These are phyloP conservation scores for Typhlichthys subterraneus DNA, from an alignment of 2,797 vertebrate species.

Conservation along the genomic window DNA sequence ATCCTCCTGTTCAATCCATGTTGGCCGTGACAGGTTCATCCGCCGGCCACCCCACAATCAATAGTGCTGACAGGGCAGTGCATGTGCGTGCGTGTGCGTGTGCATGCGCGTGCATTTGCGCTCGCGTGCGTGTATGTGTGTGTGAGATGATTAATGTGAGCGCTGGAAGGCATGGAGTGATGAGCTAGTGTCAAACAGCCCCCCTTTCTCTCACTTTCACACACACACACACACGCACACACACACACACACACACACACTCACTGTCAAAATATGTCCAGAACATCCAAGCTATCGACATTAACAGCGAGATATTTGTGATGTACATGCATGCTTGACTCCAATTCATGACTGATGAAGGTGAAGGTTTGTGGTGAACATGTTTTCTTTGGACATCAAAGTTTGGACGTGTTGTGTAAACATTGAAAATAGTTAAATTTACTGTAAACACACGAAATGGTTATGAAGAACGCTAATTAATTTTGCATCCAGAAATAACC, in stretches of 20 bases:
- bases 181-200: conserved; percentile 64
- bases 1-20: conserved; percentile 76
- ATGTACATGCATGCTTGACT: background rate
- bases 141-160: conserved; percentile 48
- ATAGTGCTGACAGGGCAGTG: conserved; percentile 72
- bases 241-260: conserved; percentile 2
- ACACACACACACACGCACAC: conserved; percentile 21
- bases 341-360: too few relatives aligned
- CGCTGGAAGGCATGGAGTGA: conserved; percentile 50
- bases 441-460: too few relatives aligned
- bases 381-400: too few relatives aligned
- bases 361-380: too few relatives aligned
- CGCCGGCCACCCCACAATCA: conserved; percentile 68
- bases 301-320: conserved; percentile 10
- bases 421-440: too few relatives aligned
- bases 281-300: conserved; percentile 5
- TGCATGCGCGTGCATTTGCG: conserved; percentile 33
- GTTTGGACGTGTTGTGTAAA: too few relatives aligned
- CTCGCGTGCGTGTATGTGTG: conserved; percentile 7
- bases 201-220: conserved; percentile 37
- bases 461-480: too few relatives aligned
- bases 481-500: too few relatives aligned
- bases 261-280: conserved; percentile 8
- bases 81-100: conserved; percentile 40
- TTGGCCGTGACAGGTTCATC: conserved; percentile 80